These are phyloP conservation scores for Setophaga kirtlandii DNA, from an alignment of 2,113 vertebrate species.

Conservation along the genomic window DNA sequence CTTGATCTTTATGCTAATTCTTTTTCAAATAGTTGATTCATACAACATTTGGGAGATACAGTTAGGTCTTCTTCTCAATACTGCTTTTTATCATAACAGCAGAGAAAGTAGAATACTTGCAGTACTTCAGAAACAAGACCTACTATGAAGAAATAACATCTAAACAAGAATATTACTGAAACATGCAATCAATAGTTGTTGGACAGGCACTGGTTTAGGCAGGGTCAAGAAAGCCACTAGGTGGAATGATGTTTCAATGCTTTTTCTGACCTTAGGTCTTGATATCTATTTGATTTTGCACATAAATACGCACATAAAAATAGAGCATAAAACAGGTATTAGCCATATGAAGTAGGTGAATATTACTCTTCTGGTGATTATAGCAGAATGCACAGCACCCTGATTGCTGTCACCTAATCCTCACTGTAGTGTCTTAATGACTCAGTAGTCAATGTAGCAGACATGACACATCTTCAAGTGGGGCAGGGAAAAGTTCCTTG, in stretches of 20 bases:
- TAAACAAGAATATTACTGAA: neutral
- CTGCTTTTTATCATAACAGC: neutral
- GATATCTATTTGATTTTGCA: neutral
- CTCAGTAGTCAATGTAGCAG: neutral
- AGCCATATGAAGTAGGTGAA: neutral
- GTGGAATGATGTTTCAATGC: neutral
- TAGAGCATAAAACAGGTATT: neutral
- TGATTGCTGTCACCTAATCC: neutral
- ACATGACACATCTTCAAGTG: neutral
- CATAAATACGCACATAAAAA: neutral
- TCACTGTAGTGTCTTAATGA: neutral
- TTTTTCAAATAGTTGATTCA: neutral
- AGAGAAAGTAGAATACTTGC: neutral
- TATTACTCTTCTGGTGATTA: neutral
- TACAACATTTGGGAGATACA: neutral
- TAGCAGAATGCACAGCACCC: neutral
- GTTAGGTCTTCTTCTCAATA: neutral
- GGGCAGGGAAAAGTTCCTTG: neutral
- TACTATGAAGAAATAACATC: neutral
- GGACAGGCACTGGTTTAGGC: neutral
- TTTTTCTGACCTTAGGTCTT: neutral
- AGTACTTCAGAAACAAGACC: neutral
- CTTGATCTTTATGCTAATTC: neutral
- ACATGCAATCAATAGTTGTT: neutral
- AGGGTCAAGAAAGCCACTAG: neutral